phyloP scores from a whole-genome alignment of 2,888 invertebrate species.

The Ypsolopha scabrella region DNA sequence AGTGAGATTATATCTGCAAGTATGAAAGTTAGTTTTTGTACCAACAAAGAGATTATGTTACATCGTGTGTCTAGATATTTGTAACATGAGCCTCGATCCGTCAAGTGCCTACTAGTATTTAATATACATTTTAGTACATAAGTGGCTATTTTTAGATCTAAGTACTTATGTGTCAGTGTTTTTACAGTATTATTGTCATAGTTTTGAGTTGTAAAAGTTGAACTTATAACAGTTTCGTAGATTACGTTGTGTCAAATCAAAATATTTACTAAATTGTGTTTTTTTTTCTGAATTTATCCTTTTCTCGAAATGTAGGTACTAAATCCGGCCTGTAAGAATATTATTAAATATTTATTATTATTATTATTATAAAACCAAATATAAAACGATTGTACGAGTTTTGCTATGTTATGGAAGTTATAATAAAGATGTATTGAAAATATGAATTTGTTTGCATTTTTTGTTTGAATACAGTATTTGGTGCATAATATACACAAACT shows the following conservation, averaged over 20 bases:
- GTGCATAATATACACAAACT: too few relatives aligned
- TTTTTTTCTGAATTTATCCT: not conserved
- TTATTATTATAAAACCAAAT: slow-evolving; percentile 2
- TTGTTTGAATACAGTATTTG: too few relatives aligned
- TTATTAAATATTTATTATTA: slow-evolving; percentile 6
- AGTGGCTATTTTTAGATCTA: too few relatives aligned
- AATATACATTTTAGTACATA: not conserved
- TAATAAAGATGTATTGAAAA: slow-evolving; percentile 17
- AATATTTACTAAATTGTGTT: too few relatives aligned
- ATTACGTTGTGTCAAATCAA: not conserved
- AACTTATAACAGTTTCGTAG: too few relatives aligned
- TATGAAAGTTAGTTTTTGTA: too few relatives aligned
- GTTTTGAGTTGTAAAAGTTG: too few relatives aligned
- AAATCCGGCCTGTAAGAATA: not conserved
- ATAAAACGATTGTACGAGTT: slow-evolving; percentile 16
- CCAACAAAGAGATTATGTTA: too few relatives aligned
- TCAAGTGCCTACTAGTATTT: slow-evolving; percentile 21
- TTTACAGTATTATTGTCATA: too few relatives aligned
- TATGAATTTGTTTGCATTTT: not conserved
- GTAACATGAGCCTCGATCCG: slow-evolving; percentile 10
- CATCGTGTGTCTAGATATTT: too few relatives aligned
- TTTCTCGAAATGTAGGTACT: not conserved
- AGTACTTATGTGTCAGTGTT: too few relatives aligned
- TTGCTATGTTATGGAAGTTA: slow-evolving; percentile 28
- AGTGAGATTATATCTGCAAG: too few relatives aligned